A percentile compares a stretch with the other conserved stretches of the same genome.
These are phyloP conservation scores for Phyllotreta cruciferae DNA, from an alignment of 2,888 invertebrate species.

Conservation along the genomic window DNA sequence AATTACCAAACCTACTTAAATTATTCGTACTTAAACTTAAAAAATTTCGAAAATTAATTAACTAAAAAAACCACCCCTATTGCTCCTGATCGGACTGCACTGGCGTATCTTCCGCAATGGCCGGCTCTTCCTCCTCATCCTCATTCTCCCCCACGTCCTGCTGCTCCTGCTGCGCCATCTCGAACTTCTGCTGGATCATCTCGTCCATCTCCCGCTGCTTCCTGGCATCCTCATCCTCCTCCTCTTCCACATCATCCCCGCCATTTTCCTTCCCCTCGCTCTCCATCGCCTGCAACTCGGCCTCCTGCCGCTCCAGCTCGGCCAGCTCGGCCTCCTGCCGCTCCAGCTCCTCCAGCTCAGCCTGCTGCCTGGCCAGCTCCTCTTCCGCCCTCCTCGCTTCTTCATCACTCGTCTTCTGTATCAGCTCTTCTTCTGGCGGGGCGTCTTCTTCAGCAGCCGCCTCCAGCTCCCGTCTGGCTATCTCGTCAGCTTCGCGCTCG, in stretches of 20 bases:
- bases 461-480: conserved; percentile 52
- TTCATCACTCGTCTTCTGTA: conserved; percentile 56
- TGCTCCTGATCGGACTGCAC: conserved; percentile 45
- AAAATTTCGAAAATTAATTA: no score
- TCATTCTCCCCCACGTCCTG: conserved; percentile 48
- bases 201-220: conserved; percentile 41
- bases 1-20: not conserved
- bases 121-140: conserved; percentile 46
- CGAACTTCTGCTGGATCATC: conserved; percentile 37
- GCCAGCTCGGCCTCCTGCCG: conserved; percentile 53
- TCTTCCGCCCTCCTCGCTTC: conserved; percentile 62
- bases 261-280: conserved; percentile 58
- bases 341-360: conserved; percentile 56
- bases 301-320: conserved; percentile 51
- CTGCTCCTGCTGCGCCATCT: conserved; percentile 45
- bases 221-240: conserved; percentile 37
- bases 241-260: conserved; percentile 54
- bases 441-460: conserved; percentile 61
- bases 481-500: conserved; percentile 60
- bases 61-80: conserved; percentile 16
- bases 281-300: conserved; percentile 51
- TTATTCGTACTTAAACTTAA: not conserved
- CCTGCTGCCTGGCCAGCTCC: conserved; percentile 60
- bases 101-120: conserved; percentile 49
- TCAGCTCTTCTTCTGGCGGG: conserved; percentile 66